Evolutionary conservation across 2,113 vertebrate species (phyloP).

Genomic region (Oriolus oriolus): DNA sequence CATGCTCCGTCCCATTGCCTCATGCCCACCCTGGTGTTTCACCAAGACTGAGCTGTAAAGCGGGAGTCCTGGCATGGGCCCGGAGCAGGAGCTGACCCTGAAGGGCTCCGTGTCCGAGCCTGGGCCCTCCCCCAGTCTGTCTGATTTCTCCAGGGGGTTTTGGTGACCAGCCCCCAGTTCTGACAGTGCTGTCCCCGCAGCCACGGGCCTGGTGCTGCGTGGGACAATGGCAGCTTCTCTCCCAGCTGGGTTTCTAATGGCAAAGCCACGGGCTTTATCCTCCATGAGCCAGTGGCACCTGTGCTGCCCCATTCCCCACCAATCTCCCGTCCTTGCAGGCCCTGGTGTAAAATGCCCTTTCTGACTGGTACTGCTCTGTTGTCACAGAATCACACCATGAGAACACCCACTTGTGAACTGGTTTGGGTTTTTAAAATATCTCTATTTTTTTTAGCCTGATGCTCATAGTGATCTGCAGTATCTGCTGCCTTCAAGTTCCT

Average conservation of each 20-base stretch:
- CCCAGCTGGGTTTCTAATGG: neutral
- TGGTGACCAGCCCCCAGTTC: neutral
- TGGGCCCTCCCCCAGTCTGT: neutral
- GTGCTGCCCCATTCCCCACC: neutral
- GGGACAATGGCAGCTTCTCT: neutral
- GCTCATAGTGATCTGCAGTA: slow-evolving; percentile 85
- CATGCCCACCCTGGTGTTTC: accelerated
- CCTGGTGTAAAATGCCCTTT: slow-evolving; percentile 52
- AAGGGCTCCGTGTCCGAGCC: accelerated
- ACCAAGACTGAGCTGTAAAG: neutral
- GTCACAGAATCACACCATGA: slow-evolving; percentile 21
- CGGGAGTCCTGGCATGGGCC: neutral
- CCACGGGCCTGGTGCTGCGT: accelerated
- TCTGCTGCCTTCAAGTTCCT: slow-evolving; percentile 88
- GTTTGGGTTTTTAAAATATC: slow-evolving; percentile 50
- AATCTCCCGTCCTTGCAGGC: neutral
- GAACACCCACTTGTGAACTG: slow-evolving; percentile 22
- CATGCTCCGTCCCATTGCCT: accelerated
- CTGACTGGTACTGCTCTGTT: slow-evolving; percentile 9
- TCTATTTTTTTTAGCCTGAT: slow-evolving; percentile 71
- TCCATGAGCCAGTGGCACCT: accelerated
- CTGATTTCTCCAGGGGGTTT: neutral
- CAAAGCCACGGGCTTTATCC: neutral
- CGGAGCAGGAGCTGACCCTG: accelerated
- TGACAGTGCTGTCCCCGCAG: neutral